These are phyloP conservation scores for Blera fallax DNA, from an alignment of 2,888 invertebrate genomes.

Conservation along the genomic window DNA sequence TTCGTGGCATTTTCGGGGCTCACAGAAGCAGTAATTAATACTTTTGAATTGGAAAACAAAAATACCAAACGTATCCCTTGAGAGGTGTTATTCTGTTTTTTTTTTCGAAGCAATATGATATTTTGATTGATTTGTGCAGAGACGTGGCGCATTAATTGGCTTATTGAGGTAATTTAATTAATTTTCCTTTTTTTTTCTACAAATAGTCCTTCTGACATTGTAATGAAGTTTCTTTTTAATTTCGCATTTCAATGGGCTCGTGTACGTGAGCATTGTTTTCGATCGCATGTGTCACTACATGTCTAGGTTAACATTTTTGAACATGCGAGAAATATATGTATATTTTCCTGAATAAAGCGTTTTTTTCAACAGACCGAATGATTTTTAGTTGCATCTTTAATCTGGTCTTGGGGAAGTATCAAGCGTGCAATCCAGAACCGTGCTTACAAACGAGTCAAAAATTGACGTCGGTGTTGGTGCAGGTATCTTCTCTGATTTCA, in stretches of 20 bases:
- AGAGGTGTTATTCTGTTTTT: background rate
- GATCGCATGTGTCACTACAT: background rate
- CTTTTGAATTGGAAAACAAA: background rate
- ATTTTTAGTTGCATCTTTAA: too few species aligned
- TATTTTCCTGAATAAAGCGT: too few species aligned
- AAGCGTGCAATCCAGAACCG: too few species aligned
- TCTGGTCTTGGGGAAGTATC: too few species aligned
- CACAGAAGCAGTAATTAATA: background rate
- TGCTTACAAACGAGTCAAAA: too few species aligned
- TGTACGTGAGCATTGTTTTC: background rate
- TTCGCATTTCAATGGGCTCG: background rate
- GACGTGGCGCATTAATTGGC: conserved; percentile 4
- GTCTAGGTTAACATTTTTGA: background rate
- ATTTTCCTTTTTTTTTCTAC: too few species aligned
- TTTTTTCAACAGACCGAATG: too few species aligned
- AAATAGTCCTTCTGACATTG: background rate
- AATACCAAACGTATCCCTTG: background rate
- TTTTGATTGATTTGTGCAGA: conserved; percentile 6
- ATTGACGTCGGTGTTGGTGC: too few species aligned
- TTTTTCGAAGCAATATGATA: background rate
- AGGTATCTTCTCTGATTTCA: too few species aligned
- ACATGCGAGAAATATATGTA: too few species aligned
- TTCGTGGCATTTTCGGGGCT: conserved; percentile 5
- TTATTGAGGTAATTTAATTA: conserved; percentile 4
- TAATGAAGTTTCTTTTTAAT: conserved; percentile 1